phyloP scores from a whole-genome alignment of 2,797 vertebrate species.

The Danio jaintianensis region DNA sequence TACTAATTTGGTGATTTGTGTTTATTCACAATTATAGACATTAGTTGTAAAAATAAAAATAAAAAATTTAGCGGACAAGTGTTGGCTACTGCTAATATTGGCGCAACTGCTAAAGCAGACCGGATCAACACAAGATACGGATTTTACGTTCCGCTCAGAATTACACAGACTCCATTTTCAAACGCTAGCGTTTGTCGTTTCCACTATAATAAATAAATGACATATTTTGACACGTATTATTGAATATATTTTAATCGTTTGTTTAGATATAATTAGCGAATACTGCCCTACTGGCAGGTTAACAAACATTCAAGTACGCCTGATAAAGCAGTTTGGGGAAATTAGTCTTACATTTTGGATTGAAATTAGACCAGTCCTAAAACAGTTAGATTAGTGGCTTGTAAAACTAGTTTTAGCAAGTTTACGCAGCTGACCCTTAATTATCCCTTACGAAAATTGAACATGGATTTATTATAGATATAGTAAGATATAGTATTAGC shows the following conservation, averaged over 20 bases:
- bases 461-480: too few species aligned
- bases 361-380: too few species aligned
- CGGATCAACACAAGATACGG: conserved; percentile 51
- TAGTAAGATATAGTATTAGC: too few species aligned
- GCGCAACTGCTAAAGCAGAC: conserved; percentile 9
- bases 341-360: too few species aligned
- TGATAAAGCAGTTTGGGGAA: too few species aligned
- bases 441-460: too few species aligned
- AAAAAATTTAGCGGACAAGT: neutral
- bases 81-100: neutral
- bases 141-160: conserved; percentile 67
- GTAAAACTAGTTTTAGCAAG: too few species aligned
- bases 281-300: neutral
- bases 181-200: neutral
- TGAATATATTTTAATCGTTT: neutral
- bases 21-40: neutral
- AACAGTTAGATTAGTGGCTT: too few species aligned
- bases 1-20: neutral
- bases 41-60: neutral
- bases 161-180: conserved; percentile 38
- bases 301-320: too few species aligned
- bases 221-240: neutral
- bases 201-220: too few species aligned
- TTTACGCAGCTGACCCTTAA: too few species aligned
- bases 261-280: neutral